Evolutionary conservation across 2,888 invertebrate genomes (phyloP), one percentile per base, ranked within the genome.

Genomic region (Microctonus brassicae): DNA sequence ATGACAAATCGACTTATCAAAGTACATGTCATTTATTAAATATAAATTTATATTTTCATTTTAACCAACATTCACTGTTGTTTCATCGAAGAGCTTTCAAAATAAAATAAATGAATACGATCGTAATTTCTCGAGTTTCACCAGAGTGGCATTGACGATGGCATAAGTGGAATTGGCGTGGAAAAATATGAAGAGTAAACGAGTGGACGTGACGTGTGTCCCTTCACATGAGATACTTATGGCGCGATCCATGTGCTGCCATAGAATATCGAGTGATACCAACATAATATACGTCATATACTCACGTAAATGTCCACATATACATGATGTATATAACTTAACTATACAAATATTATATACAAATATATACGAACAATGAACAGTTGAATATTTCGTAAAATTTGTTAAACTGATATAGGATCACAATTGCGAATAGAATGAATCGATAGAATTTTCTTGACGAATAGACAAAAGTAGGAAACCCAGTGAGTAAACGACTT

Each of bases 121-220:
- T 39, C n/a, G 39, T 39, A 39, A n/a, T 39, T 39, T 39, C 39
- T 39, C 39, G 39, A 39, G 39, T 39, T 39, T 39, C 39, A 39
- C n/a, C n/a, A 39, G 39, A 39, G 39, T 39, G 39, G 39, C 39
- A 39, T 39, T n/a, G 39, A 39, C 13, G 39, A 39, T 39, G n/a
- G 11, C n/a, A 1, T 13, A n/a, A n/a, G 22, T 22, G 36, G 24
- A 36, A 24, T 47, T 36, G 63, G 17, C 22, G 63, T 24, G 22
- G 39, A 42, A 63, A 63, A 42, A 63, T 63, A 63, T 63, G 63
- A 63, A 63, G 63, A 63, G 39, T 63, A 26, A 63, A 39, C 63
- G 42, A 63, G 63, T 63, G 63, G 63, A 63, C 63, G 63, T 63
- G 63, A 63, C 63, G 26, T 26, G 26, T 55, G 22, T 57, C 57